A percentile compares a stretch with the other conserved stretches of the same genome.
These are phyloP conservation scores for Forpus xanthops DNA, from an alignment of 2,797 vertebrate genomes.

Conservation along the genomic window DNA sequence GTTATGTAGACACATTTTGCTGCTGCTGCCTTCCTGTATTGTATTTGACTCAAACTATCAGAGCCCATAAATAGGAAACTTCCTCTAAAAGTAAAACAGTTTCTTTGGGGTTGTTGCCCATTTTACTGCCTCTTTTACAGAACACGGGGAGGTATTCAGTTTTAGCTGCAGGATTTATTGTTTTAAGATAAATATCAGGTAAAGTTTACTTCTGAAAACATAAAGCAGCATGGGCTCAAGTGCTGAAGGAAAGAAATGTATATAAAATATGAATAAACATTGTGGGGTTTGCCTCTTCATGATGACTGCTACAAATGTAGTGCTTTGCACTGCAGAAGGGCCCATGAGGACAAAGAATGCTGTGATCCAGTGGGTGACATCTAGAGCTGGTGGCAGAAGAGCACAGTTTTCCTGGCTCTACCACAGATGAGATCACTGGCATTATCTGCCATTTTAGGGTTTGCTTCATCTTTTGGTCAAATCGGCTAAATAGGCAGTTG, in stretches of 20 bases:
- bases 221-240: not conserved
- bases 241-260: not conserved
- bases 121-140: not conserved
- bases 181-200: conserved; percentile 15
- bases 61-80: conserved; percentile 20
- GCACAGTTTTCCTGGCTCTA: not conserved
- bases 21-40: not conserved
- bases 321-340: not conserved
- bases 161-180: conserved; percentile 30
- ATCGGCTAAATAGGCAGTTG: rapidly evolving
- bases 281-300: not conserved
- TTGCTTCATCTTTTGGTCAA: not conserved
- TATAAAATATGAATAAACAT: not conserved
- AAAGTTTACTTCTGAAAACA: conserved; percentile 4
- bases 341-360: not conserved
- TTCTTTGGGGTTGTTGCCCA: not conserved
- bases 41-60: not conserved
- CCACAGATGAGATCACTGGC: not conserved
- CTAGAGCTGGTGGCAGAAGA: not conserved
- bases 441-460: not conserved
- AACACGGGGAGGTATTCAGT: not conserved
- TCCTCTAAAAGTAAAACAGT: not conserved
- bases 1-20: not conserved
- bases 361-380: not conserved
- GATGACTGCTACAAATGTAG: not conserved